Evolutionary conservation across 92 coral and sea anemone species (phyloP), one percentile per base, ranked within the genome.

Genomic region (Scolanthus callimorphus): DNA sequence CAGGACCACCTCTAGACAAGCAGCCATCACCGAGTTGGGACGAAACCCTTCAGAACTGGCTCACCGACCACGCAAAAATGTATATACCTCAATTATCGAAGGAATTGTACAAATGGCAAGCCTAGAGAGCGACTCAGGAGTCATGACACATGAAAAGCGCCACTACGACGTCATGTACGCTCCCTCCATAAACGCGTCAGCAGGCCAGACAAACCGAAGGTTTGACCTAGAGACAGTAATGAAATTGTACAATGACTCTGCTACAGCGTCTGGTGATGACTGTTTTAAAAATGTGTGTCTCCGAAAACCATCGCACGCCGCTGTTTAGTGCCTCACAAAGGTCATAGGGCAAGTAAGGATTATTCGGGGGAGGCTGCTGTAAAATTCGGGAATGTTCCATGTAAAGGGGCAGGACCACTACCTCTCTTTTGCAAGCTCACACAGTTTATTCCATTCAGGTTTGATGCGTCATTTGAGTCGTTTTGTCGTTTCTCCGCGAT

Each of bases 341-440:
- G 65, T 0, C 74, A 54, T 3, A 53, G 2, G 3, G 17, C 53
- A 31, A 56, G 63, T 0, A 67, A 67, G 41, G 54, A 53, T 31
- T 34, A 53, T 45, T 29, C 47, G 17, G 74, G 55, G 2, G 64
- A 54, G 39, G 63, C 57, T 39, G 62, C 54, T 9, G 47, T 45
- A 3, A 55, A 55, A 44, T 68, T 17, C 20, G 64, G 55, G 8
- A 68, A 71, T 39, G 78, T 71, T 2, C 70, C 70, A 26, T 61
- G 62, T 12, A 71, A 39, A 66, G 78, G 78, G 61, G 31, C 49
- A 3, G 78, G 78, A 12, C 69, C 70, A 30, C 46, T 63, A 0
- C 78, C 78, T 3, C 45, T 71, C 10, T 71, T 62, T 27, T 52
- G 29, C 0, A 71, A 70, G 17, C 57, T 71, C 65, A 71, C 57